Evolutionary conservation across 2,113 vertebrate genomes (phyloP).

Genomic region (Puntigrus tetrazona): DNA sequence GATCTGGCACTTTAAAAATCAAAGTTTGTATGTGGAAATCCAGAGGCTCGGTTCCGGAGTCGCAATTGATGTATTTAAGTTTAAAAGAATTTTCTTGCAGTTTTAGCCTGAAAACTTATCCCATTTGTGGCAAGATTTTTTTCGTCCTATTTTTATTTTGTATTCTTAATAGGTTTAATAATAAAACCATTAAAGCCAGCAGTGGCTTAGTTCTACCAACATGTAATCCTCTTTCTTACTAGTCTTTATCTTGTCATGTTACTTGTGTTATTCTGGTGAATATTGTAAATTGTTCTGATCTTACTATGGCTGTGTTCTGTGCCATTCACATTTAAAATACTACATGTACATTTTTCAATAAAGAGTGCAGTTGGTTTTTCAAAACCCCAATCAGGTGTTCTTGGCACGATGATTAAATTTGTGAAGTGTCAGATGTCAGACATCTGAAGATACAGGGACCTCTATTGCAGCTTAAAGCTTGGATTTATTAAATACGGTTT

Average conservation of each 20-base stretch:
- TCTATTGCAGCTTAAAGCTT: background rate
- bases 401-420: slow-evolving; percentile 56
- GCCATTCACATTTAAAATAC: slow-evolving; percentile 85
- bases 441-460: background rate
- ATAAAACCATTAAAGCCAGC: slow-evolving; percentile 58
- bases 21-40: slow-evolving; percentile 82
- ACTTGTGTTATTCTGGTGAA: slow-evolving; percentile 72
- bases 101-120: slow-evolving; percentile 86
- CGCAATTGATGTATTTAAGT: slow-evolving; percentile 87
- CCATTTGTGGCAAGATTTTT: slow-evolving; percentile 69
- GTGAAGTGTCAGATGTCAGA: background rate
- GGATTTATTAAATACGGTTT: background rate
- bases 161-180: slow-evolving; percentile 70
- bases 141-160: slow-evolving; percentile 71
- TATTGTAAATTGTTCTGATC: slow-evolving; percentile 75
- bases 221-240: slow-evolving; percentile 70
- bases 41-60: slow-evolving; percentile 80
- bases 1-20: slow-evolving; percentile 70
- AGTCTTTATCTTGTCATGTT: slow-evolving; percentile 73
- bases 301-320: slow-evolving; percentile 91
- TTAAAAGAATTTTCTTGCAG: slow-evolving; percentile 88
- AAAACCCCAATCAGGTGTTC: slow-evolving; percentile 66
- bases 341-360: slow-evolving; percentile 96
- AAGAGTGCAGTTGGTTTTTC: slow-evolving; percentile 78
- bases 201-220: slow-evolving; percentile 65